A percentile compares a stretch with the other conserved stretches of the same genome.
These are phyloP conservation scores for Drosophila aldrichi DNA, from an alignment of 2,888 invertebrate species.

Conservation along the genomic window DNA sequence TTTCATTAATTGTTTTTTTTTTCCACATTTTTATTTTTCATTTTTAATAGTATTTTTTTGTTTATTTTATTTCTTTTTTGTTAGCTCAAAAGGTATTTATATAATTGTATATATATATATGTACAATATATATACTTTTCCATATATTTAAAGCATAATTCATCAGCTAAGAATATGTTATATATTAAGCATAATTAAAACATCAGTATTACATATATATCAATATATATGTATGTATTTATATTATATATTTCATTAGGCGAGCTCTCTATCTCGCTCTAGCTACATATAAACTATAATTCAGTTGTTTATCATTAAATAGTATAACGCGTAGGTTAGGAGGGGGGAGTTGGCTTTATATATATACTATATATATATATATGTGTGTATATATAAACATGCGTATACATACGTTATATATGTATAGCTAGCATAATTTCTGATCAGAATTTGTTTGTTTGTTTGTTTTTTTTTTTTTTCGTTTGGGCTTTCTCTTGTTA, in stretches of 20 bases:
- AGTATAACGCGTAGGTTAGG: not conserved
- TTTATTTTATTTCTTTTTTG: constrained; percentile 27
- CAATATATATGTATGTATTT: not conserved
- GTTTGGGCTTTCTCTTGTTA: constrained; percentile 3
- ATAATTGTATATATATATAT: constrained; percentile 19
- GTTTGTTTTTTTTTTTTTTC: not conserved
- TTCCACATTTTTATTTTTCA: constrained; percentile 22
- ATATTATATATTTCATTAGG: constrained; percentile 30
- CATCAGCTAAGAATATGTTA: constrained; percentile 41
- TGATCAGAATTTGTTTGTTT: constrained; percentile 11
- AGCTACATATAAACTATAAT: constrained; percentile 18
- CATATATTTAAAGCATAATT: constrained; percentile 56
- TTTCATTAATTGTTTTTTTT: constrained; percentile 2
- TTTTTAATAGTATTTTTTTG: constrained; percentile 19
- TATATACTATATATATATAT: not conserved
- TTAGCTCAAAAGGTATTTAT: constrained; percentile 27
- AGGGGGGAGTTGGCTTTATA: not conserved
- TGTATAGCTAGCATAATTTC: constrained; percentile 18
- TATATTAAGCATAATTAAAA: constrained; percentile 50
- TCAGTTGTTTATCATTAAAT: constrained; percentile 24
- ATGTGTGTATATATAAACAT: not conserved
- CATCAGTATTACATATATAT: constrained; percentile 33
- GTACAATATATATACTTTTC: constrained; percentile 19
- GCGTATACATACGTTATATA: not conserved
- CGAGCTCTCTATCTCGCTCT: constrained; percentile 17